phyloP scores from a whole-genome alignment of 2,113 vertebrate species.

The Daubentonia madagascariensis region DNA sequence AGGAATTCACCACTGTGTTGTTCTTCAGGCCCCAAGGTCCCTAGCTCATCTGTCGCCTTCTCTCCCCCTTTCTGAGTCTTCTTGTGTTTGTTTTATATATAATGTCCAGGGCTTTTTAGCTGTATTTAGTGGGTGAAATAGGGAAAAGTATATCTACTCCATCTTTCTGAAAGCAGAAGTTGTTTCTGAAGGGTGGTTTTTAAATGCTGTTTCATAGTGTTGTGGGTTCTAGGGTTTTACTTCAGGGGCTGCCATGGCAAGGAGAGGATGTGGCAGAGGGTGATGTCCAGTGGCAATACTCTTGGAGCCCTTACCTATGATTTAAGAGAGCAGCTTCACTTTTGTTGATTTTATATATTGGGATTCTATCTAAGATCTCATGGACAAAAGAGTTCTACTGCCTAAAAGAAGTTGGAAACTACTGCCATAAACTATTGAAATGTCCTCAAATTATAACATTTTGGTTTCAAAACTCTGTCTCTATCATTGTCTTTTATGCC shows the following conservation, averaged over 20 bases:
- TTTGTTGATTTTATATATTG: conserved; percentile 1
- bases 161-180: not conserved
- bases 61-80: not conserved
- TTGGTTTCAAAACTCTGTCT: conserved; percentile 55
- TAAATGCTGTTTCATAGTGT: not conserved
- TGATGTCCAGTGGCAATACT: not conserved
- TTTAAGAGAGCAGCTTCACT: not conserved
- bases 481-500: conserved; percentile 51
- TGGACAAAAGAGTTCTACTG: not conserved
- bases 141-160: not conserved
- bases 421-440: conserved; percentile 22
- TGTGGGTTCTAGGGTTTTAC: not conserved
- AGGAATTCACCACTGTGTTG: not conserved
- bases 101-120: not conserved
- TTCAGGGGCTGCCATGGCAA: not conserved
- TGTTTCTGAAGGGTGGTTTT: not conserved
- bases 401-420: conserved; percentile 37
- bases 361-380: conserved; percentile 25
- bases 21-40: not conserved
- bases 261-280: not conserved
- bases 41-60: not conserved
- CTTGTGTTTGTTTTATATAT: conserved; percentile 21
- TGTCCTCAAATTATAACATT: conserved; percentile 51
- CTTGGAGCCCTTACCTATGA: not conserved
- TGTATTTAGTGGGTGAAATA: not conserved